A percentile compares a stretch with the other conserved stretches of the same genome.
Conservation (phyloP, 2,888 invertebrate genomes). For the Stegophylla sp. region DNA sequence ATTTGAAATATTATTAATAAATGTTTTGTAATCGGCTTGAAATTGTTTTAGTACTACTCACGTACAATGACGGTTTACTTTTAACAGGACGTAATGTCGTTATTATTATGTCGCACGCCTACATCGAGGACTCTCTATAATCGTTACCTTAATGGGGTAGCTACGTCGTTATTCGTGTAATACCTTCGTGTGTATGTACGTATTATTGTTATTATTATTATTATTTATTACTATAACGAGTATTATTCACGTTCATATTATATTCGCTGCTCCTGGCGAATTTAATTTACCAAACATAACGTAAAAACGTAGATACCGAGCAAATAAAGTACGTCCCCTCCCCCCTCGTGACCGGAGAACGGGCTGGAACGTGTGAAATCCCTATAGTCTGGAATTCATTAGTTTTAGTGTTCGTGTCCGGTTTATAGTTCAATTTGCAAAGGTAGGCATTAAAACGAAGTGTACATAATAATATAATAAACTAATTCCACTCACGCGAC, state of each 20-base stretch:
- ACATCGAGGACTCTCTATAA: no score
- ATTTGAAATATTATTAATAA: no score
- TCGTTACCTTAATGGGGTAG: no score
- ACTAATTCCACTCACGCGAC: slow-evolving; percentile 1
- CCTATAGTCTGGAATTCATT: slow-evolving; percentile 43
- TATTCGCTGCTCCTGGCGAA: neutral
- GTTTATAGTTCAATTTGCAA: slow-evolving; percentile 25
- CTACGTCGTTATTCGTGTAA: no score
- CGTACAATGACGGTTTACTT: no score
- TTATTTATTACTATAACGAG: no score
- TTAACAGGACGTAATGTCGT: no score
- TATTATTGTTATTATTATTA: no score
- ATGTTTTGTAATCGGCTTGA: no score
- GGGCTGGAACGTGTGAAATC: slow-evolving; percentile 18
- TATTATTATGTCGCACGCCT: no score
- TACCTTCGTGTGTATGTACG: no score
- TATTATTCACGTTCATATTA: neutral
- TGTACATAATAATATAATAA: neutral
- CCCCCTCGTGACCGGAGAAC: neutral
- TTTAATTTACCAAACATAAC: neutral
- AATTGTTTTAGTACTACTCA: no score
- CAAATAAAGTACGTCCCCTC: neutral
- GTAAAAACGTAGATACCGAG: neutral
- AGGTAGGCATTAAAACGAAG: slow-evolving; percentile 13
- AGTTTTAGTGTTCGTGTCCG: slow-evolving; percentile 34